Evolutionary conservation across 2,888 invertebrate species (phyloP), one percentile per base, ranked within the genome.

Genomic region (Trilocha varians): DNA sequence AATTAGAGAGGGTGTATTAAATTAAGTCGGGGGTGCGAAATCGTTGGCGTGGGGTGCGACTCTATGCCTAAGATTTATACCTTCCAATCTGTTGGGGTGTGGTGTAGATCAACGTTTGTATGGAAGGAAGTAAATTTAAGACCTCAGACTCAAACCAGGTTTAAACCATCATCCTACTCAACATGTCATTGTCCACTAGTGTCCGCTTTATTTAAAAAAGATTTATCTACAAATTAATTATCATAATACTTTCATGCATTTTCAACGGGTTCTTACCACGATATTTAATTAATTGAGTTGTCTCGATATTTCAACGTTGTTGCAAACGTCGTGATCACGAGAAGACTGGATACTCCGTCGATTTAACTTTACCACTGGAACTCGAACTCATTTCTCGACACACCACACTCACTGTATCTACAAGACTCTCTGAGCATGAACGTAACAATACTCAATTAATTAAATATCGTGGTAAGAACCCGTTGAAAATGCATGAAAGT

Each of bases 61-160:
- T 57, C 55, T 59, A 62, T 44, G 58, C 57, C 54, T 45, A 65
- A 72, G 70, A 71, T 71, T 71, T 69, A 70, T 70, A 59, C 57
- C 60, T 57, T 54, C 46, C 51, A 52, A 53, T 48, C 47, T 50
- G 16, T 15, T 16, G 5, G 32, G 16, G 33, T 33, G 34, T 37
- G 18, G 38, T 37, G 16, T 11, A 16, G 18, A 25, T 16, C 16
- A 3, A 14, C 17, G 13, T 36, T 13, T 8, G 34, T 17, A 15
- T 13, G 18, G 11, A 38, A 14, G 39, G 14, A 14, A 14, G n/a
- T 8, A 25, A 16, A 15, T 5, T 8, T 16, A 35, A 9, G 13
- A 3, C 1, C 8, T n/a, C 13, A 2, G 16, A 16, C 15, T 18
- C 16, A 13, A 37, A n/a, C 3, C 16, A n/a, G 6, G 16, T 5